Conservation (phyloP, 2,797 vertebrate species). For the Danio tinwini region DNA sequence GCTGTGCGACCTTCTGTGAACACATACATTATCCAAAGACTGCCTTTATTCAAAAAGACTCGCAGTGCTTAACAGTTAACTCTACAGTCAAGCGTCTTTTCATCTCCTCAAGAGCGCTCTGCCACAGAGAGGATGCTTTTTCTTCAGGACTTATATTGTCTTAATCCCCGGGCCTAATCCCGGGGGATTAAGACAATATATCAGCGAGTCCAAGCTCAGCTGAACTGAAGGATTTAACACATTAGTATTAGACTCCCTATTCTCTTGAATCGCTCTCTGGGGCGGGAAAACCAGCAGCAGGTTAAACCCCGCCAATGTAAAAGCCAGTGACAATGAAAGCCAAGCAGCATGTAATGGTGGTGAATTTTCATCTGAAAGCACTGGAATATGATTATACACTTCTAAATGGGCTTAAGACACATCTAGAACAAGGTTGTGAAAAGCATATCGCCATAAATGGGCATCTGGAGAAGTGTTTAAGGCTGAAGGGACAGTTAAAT, state of each 20-base stretch:
- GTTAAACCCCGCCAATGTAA: background rate
- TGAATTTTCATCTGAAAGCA: slow-evolving; percentile 35
- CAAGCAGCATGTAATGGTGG: slow-evolving; percentile 17
- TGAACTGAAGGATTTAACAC: slow-evolving; percentile 30
- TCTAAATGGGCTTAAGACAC: slow-evolving; percentile 39
- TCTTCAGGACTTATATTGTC: slow-evolving; percentile 23
- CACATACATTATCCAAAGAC: slow-evolving; percentile 2
- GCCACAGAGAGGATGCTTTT: slow-evolving; percentile 23
- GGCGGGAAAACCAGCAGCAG: slow-evolving; percentile 21
- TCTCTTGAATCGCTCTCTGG: slow-evolving; percentile 16
- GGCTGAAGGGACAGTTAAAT: slow-evolving; percentile 34
- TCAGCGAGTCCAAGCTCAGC: slow-evolving; percentile 23
- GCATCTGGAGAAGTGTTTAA: slow-evolving; percentile 31
- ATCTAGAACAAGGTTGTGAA: slow-evolving; percentile 33
- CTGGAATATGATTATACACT: slow-evolving; percentile 43
- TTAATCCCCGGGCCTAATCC: slow-evolving; percentile 40
- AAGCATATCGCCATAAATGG: slow-evolving; percentile 39
- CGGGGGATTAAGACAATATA: no score
- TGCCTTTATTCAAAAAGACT: slow-evolving; percentile 33
- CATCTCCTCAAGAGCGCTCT: slow-evolving; percentile 4
- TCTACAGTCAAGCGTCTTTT: slow-evolving; percentile 30
- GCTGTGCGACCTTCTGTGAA: slow-evolving; percentile 6
- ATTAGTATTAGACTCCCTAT: slow-evolving; percentile 24
- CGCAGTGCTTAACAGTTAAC: slow-evolving; percentile 19
- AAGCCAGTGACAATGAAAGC: slow-evolving; percentile 7